Percentiles rank a stretch among this genome's conserved stretches.
Evolutionary conservation across 2,113 vertebrate species (phyloP).

Genomic region (Podarcis muralis): DNA sequence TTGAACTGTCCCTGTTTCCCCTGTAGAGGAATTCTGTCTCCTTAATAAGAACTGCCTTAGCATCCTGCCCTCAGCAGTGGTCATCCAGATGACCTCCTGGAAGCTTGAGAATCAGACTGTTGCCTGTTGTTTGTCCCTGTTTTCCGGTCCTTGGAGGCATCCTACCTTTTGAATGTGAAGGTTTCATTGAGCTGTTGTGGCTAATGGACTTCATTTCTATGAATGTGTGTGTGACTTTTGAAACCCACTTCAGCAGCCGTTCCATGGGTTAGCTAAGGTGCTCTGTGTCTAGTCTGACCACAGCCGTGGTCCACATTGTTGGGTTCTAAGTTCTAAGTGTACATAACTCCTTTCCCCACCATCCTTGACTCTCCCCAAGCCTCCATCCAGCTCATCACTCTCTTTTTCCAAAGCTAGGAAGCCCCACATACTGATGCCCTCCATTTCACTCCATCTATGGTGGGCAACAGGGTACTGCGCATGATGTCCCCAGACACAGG

Average conservation of each 20-base stretch:
- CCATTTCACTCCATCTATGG: not conserved
- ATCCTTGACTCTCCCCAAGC: not conserved
- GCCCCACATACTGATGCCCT: not conserved
- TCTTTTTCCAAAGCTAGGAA: not conserved
- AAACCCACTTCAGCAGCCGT: not conserved
- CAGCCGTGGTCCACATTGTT: too few species aligned
- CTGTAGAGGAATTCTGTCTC: too few species aligned
- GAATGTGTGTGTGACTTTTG: too few species aligned
- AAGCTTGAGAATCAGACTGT: too few species aligned
- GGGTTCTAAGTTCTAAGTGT: too few species aligned
- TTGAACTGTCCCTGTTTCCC: not conserved
- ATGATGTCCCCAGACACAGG: not conserved
- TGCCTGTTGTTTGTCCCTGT: too few species aligned
- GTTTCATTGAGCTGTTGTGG: not conserved
- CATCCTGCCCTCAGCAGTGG: too few species aligned
- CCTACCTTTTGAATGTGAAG: not conserved
- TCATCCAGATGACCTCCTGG: too few species aligned
- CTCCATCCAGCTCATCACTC: not conserved
- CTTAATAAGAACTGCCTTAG: too few species aligned
- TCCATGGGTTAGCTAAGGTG: not conserved
- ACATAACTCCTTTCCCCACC: not conserved
- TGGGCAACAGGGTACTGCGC: not conserved
- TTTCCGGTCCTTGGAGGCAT: not conserved
- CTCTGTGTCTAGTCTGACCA: not conserved
- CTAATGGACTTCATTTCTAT: not conserved